Base-by-base conservation (phyloP, 1,140 invertebrate species). In the Drosophila triauraria region DNA sequence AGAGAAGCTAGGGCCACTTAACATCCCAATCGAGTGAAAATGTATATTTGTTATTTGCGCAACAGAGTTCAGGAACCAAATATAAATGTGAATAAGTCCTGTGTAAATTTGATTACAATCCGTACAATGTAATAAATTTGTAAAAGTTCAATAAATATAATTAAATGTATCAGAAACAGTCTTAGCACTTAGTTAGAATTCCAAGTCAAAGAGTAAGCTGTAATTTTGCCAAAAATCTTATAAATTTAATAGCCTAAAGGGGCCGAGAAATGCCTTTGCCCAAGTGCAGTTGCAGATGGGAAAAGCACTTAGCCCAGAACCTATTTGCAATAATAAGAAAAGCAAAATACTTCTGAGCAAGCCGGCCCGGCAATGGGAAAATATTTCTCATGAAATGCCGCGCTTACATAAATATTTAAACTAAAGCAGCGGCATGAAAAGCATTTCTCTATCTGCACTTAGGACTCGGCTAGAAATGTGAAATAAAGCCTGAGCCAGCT, bases 391-490 rank as follows among this genome's bases (percentile, higher is more conserved):
- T 74, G 58, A 83, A 87, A 87, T 83, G 64, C 53, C 76, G 76
- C 71, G 76, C 71, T 78, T 78, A 58, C 46, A 80, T 78, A 87
- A 88, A 88, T 87, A 88, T 84, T 88, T 87, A 87, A 84, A 71
- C 68, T 84, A 76, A 77, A 61, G 76, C 76, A 70, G 58, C 43
- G 69, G 71, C 72, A 82, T 75, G 80, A 65, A 74, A 72, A 61
- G 71, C 67, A 79, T 74, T 87, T 68, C 74, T 60, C 44, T 56
- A 47, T 46, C 63, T 53, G 56, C 51, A 62, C 46, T 67, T 64
- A 72, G 47, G 75, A 58, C 57, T 58, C 9, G 7, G 35, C 46
- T 62, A 43, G 35, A 61, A 64, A 70, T 74, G 71, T 47, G 65
- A 82, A 72, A 80, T 80, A 88, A 80, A 80, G 80, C 84, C 43